Evolutionary conservation across 2,113 vertebrate genomes (phyloP), one percentile per base, ranked within the genome.

Genomic region (Sander vitreus): DNA sequence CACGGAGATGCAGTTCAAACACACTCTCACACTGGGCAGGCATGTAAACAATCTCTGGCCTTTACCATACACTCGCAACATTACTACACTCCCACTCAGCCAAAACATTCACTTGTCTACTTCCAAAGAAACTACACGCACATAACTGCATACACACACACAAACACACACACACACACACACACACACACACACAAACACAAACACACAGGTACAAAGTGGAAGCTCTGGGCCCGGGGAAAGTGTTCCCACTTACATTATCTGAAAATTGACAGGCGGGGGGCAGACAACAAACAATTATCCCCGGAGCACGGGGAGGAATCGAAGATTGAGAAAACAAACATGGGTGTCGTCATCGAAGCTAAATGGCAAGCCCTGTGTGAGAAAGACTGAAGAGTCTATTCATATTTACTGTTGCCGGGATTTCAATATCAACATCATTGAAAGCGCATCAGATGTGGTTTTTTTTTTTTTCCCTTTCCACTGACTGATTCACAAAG

Each of bases 251-350:
- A 83, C 86, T 93, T 90, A 88, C 82, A 93, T 93, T 86, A 94
- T 94, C 86, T 93, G 90, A 84, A 91, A 91, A 95, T 84, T 91
- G 94, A 94, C 93, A 93, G 85, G 68, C 78, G n/a, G 85, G 6
- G 84, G 71, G 81, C 91, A 90, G 93, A 94, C 94, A 93, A 95
- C 93, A 95, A 94, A 95, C 93, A 94, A 92, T 91, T 91, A 88
- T 90, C 85, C 85, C 70, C 6, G 43, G 78, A 78, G 89, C 73
- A 47, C 47, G 50, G 63, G 55, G 59, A 3, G 16, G 6, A 88
- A 94, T 94, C 90, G 91, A 94, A 95, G 82, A 39, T 73, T 80
- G 90, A 77, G 80, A 93, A 94, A 92, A 93, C 88, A 92, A 92
- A 93, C 81, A 93, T 8, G 91, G 73, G 78, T 84, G 88, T 92